These are phyloP conservation scores for Clarias pachynema DNA, from an alignment of 2,797 vertebrate species.

Conservation along the genomic window DNA sequence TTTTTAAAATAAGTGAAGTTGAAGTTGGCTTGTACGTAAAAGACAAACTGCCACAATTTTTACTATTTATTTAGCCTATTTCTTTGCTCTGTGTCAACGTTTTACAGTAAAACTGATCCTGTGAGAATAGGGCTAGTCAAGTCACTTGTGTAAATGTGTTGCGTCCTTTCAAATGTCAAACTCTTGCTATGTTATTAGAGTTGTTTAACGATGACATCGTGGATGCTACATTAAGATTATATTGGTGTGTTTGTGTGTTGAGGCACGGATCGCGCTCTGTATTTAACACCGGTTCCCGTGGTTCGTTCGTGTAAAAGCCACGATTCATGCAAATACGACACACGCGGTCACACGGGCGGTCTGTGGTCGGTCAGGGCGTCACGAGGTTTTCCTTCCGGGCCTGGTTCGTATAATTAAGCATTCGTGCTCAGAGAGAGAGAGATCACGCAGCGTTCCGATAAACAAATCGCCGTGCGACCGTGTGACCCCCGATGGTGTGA, in stretches of 20 bases:
- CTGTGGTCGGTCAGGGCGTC: neutral
- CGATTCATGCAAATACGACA: neutral
- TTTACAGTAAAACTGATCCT: neutral
- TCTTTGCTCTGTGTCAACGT: neutral
- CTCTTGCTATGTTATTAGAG: too few relatives aligned
- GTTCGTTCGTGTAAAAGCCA: neutral
- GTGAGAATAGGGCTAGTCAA: neutral
- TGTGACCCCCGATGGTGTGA: neutral
- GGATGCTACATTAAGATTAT: neutral
- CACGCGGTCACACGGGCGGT: neutral
- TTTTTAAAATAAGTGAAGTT: neutral
- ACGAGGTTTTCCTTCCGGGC: neutral
- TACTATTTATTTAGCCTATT: neutral
- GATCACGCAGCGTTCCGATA: neutral
- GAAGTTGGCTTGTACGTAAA: neutral
- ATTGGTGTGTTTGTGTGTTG: neutral
- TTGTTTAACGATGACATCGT: too few relatives aligned
- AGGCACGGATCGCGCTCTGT: neutral
- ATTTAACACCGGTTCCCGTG: neutral
- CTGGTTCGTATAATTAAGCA: neutral
- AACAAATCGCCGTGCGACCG: neutral
- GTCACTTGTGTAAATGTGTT: neutral
- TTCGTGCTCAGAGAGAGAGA: neutral
- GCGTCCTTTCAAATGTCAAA: neutral
- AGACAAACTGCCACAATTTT: neutral